A percentile compares a stretch with the other conserved stretches of the same genome.
Conservation (phyloP, 1,140 invertebrate genomes). For the Globodera ellingtonae region DNA sequence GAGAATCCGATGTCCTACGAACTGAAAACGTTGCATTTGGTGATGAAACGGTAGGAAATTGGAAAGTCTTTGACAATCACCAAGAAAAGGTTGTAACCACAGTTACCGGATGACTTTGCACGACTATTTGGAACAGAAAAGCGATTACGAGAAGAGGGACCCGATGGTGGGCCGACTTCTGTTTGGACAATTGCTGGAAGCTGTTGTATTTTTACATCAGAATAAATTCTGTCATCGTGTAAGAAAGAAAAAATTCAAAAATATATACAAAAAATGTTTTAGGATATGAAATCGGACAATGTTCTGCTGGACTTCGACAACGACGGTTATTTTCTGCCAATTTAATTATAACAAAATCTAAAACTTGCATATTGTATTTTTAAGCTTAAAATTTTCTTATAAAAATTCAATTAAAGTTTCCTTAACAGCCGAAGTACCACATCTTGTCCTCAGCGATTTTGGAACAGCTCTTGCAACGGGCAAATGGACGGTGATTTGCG, state of each 20-base stretch:
- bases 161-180: slow-evolving; percentile 34
- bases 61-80: slow-evolving; percentile 10
- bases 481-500: slow-evolving; percentile 32
- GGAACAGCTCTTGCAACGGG: slow-evolving; percentile 40
- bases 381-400: slow-evolving; percentile 33
- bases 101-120: slow-evolving; percentile 52
- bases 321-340: slow-evolving; percentile 31
- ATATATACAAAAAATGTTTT: slow-evolving; percentile 5
- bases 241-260: slow-evolving; percentile 30
- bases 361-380: neutral
- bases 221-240: slow-evolving; percentile 46
- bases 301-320: slow-evolving; percentile 47
- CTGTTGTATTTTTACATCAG: slow-evolving; percentile 48
- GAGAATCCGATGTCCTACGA: slow-evolving; percentile 21
- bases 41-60: slow-evolving; percentile 46
- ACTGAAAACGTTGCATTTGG: slow-evolving; percentile 47
- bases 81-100: slow-evolving; percentile 4
- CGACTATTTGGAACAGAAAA: slow-evolving; percentile 43
- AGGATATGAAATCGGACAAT: slow-evolving; percentile 49
- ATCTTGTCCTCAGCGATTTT: slow-evolving; percentile 52
- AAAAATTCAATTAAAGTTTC: neutral
- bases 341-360: too few relatives aligned
- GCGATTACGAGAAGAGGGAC: slow-evolving; percentile 31
- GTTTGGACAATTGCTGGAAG: slow-evolving; percentile 53
- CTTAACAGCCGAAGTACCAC: slow-evolving; percentile 45